phyloP scores from a whole-genome alignment of 2,113 vertebrate species.

The Ariopsis seemanni region DNA sequence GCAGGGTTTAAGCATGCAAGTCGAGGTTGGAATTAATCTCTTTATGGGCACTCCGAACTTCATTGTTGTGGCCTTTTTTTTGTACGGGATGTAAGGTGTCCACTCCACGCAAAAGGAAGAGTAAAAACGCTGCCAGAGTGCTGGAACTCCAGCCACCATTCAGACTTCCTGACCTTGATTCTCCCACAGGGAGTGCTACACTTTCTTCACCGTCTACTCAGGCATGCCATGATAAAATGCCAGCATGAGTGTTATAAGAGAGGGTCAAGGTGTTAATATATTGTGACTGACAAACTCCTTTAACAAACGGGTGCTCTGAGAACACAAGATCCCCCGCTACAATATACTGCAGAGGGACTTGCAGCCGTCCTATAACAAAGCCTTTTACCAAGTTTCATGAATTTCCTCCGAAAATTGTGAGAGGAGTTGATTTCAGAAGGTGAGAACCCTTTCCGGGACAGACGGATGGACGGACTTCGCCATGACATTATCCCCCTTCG shows the following conservation, averaged over 20 bases:
- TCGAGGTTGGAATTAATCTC: constrained; percentile 58
- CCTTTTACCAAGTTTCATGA: no score
- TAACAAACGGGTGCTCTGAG: not conserved
- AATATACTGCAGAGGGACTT: no score
- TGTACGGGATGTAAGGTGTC: constrained; percentile 10
- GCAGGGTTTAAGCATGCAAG: constrained; percentile 64
- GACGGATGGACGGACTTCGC: no score
- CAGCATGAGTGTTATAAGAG: not conserved
- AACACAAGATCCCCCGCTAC: no score
- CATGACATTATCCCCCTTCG: no score
- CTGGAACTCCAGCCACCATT: constrained; percentile 21
- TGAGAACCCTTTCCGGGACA: no score
- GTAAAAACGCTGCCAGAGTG: constrained; percentile 17
- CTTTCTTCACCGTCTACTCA: not conserved
- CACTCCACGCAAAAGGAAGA: constrained; percentile 7
- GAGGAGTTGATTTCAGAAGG: no score
- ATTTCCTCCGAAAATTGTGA: no score
- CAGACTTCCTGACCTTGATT: not conserved
- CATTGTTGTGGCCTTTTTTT: constrained; percentile 64
- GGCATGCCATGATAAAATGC: not conserved
- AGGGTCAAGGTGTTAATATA: constrained; percentile 1
- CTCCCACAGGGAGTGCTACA: not conserved
- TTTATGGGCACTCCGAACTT: constrained; percentile 64
- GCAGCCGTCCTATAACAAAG: no score
- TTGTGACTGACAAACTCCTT: not conserved